Evolutionary conservation across 2,888 invertebrate species (phyloP).

Genomic region (Nasonovia ribisnigri): DNA sequence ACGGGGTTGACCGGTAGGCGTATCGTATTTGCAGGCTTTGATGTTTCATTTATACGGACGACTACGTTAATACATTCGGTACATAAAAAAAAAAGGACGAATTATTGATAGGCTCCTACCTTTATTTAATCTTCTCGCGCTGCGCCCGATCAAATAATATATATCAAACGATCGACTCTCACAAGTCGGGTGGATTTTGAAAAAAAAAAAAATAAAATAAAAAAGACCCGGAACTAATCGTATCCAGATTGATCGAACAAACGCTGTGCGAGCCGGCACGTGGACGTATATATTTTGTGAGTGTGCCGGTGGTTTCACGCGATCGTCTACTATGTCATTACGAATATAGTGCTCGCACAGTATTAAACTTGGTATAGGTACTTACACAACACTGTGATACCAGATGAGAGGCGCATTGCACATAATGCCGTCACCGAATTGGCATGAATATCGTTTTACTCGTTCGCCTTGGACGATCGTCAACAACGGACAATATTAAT

Average conservation of each 20-base stretch:
- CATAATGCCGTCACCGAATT: background rate
- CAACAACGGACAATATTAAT: background rate
- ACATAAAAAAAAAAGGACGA: background rate
- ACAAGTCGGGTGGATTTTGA: background rate
- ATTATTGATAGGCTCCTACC: background rate
- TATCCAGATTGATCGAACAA: background rate
- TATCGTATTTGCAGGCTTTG: background rate
- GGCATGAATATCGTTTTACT: conserved; percentile 19
- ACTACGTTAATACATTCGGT: background rate
- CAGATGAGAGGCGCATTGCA: background rate
- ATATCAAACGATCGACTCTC: background rate
- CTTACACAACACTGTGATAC: background rate
- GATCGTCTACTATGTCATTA: background rate
- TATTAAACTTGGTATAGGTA: background rate
- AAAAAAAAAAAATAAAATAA: too few species aligned
- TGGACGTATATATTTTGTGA: background rate
- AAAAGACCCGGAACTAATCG: background rate
- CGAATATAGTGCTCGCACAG: background rate
- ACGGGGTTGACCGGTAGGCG: background rate
- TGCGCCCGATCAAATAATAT: background rate
- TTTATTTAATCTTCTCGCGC: background rate
- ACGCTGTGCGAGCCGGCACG: background rate
- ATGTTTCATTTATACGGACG: background rate
- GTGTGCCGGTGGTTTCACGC: background rate
- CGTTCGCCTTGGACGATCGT: conserved; percentile 32